A percentile compares a stretch with the other conserved stretches of the same genome.
Evolutionary conservation across 2,888 invertebrate genomes (phyloP).

Genomic region (Chymomyza procnemis): DNA sequence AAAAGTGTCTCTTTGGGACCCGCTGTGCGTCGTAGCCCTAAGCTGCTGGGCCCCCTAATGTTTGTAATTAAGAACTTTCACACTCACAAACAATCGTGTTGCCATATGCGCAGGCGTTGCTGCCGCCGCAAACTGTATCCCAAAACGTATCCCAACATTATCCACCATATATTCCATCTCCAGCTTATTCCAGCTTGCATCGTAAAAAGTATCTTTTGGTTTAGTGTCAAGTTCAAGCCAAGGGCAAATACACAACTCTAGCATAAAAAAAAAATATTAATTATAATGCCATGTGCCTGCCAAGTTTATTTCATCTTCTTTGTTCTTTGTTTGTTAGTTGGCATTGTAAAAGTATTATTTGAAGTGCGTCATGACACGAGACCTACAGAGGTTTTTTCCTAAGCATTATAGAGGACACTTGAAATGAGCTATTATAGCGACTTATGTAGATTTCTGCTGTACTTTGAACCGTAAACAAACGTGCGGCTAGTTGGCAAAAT

Average conservation of each 20-base stretch:
- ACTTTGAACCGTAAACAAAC: background rate
- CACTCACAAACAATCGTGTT: slow-evolving; percentile 77
- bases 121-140: slow-evolving; percentile 28
- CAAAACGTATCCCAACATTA: background rate
- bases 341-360: background rate
- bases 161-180: background rate
- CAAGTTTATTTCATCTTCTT: background rate
- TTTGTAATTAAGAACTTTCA: slow-evolving; percentile 78
- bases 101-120: background rate
- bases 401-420: background rate
- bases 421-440: background rate
- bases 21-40: slow-evolving; percentile 61
- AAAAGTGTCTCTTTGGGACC: slow-evolving; percentile 70
- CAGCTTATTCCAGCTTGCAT: background rate
- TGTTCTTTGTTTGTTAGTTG: background rate
- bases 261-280: slow-evolving; percentile 3
- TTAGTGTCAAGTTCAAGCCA: slow-evolving; percentile 69
- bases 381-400: background rate
- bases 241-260: slow-evolving; percentile 46
- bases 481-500: background rate
- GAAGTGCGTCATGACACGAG: background rate
- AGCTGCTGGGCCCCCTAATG: slow-evolving; percentile 74
- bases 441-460: background rate
- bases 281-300: slow-evolving; percentile 3
- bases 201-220: slow-evolving; percentile 36